phyloP scores from a whole-genome alignment of 2,888 invertebrate species.

The Plagiodera versicolora region DNA sequence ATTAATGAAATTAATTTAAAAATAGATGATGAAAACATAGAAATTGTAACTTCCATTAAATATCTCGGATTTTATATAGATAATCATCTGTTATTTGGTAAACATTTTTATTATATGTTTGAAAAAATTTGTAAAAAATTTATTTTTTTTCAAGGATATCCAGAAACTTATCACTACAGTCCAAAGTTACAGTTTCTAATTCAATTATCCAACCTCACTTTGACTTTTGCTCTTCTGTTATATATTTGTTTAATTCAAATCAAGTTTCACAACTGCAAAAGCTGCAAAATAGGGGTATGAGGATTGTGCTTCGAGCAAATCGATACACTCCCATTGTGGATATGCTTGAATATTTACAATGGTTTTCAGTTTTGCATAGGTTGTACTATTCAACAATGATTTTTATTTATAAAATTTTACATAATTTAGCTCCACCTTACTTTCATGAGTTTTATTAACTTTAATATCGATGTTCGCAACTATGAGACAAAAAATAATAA shows the following conservation, averaged over 20 bases:
- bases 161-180: not conserved
- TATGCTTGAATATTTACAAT: not conserved
- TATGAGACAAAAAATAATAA: not conserved
- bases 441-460: not conserved
- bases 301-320: not conserved
- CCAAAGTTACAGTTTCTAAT: constrained; percentile 2
- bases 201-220: constrained; percentile 6
- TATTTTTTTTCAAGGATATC: not conserved
- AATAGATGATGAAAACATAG: constrained; percentile 5
- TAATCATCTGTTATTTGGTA: constrained; percentile 2
- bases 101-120: not conserved
- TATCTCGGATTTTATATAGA: not conserved
- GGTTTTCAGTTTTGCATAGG: not conserved
- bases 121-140: not conserved
- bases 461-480: not conserved
- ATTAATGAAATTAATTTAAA: constrained; percentile 1
- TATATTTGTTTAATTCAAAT: constrained; percentile 1
- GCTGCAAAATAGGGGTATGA: constrained; percentile 7
- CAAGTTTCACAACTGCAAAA: constrained; percentile 6
- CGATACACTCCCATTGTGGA: not conserved
- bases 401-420: not conserved
- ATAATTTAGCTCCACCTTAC: not conserved
- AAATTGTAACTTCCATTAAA: not conserved
- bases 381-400: not conserved
- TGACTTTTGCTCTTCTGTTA: constrained; percentile 1